Evolutionary conservation across 2,113 vertebrate genomes (phyloP).

Genomic region (Diadophis punctatus): DNA sequence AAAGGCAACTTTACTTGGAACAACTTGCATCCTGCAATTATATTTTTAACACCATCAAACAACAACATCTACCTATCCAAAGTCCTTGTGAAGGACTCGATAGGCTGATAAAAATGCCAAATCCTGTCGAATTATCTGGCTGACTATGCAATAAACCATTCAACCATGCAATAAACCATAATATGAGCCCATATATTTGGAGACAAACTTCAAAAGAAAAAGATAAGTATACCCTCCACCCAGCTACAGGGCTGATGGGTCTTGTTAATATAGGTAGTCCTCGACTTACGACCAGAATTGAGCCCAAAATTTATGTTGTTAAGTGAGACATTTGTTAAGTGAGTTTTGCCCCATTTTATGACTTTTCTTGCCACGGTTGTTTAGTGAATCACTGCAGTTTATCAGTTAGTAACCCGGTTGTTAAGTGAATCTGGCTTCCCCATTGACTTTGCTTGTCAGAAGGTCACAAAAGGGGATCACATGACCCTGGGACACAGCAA

Average conservation of each 20-base stretch:
- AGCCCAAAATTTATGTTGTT: too few relatives aligned
- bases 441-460: too few relatives aligned
- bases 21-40: not conserved
- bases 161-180: not conserved
- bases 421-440: too few relatives aligned
- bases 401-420: too few relatives aligned
- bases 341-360: too few relatives aligned
- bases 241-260: not conserved
- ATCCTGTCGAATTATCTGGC: not conserved
- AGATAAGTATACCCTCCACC: not conserved
- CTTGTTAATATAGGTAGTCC: constrained; percentile 39
- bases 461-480: too few relatives aligned
- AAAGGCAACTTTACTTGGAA: not conserved
- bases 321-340: too few relatives aligned
- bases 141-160: not conserved
- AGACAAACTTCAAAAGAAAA: not conserved
- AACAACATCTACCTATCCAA: not conserved
- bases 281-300: too few relatives aligned
- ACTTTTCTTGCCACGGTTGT: too few relatives aligned
- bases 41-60: not conserved
- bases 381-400: too few relatives aligned
- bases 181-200: not conserved
- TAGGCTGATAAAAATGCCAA: not conserved
- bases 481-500: too few relatives aligned
- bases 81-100: not conserved